Base-by-base conservation (phyloP, 1,140 invertebrate genomes). In the Solen grandis region DNA sequence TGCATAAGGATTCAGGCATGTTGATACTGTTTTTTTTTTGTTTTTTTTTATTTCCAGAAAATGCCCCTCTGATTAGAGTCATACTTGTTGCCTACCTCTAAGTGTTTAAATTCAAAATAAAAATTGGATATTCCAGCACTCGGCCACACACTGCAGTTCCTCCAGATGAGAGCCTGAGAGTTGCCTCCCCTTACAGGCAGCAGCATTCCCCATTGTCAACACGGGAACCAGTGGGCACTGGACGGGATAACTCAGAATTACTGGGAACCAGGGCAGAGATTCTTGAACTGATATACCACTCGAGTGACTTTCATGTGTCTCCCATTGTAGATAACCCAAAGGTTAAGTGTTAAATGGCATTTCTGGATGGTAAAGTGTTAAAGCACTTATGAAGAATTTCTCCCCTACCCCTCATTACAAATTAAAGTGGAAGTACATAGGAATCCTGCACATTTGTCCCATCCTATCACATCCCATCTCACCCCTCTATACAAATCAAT, bases 251-350 rank as follows among this genome's bases (percentile, higher is more conserved):
- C 14, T 72, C 81, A 10, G 86, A 83, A 5, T 75, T 83, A n/a
- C 81, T 76, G 22, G 83, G 84, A 31, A 83, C 75, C 27, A 84
- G 73, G 31, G 85, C 76, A 54, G 84, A 88, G 25, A 84, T 85
- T 41, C 68, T 88, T 29, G 83, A 85, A 36, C 84, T 92, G 4
- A 86, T 91, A 22, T 92, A 86, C 75, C 90, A 91, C 77, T 84
- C 86, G n/a, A 88, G 86, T 70, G 91, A 92, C 68, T 91, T 90
- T 78, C 82, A 81, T 14, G 73, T 90, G 10, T 88, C 90, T 19
- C 85, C 88, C 10, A 91, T 92, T 59, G 84, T 91, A 25, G 91
- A 92, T 74, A 91, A 91, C 70, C 85, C 88, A 31, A 91, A 91
- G 89, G 91, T 92, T 68, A 50, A 27, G 4, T 27, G n/a, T 69